Evolutionary conservation across 2,797 vertebrate species (phyloP).

Genomic region (Cyprinodon diabolis): DNA sequence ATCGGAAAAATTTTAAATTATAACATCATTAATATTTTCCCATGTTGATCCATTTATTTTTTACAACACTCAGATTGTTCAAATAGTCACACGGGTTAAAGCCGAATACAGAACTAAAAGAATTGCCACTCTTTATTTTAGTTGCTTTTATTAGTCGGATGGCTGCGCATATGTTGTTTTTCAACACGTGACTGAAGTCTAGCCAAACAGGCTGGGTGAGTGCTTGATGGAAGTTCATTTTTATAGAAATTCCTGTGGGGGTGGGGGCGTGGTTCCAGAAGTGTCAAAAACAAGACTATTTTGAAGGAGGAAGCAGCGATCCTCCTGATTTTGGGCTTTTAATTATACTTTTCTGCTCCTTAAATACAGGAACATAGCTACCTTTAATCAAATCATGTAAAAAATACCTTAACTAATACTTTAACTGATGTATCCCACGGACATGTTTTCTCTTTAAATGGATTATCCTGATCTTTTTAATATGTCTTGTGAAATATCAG

Average conservation of each 20-base stretch:
- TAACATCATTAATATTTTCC: too few species aligned
- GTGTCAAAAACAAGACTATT: neutral
- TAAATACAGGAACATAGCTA: constrained; percentile 39
- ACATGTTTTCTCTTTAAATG: neutral
- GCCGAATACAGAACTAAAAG: constrained; percentile 17
- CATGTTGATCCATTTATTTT: neutral
- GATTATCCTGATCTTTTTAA: neutral
- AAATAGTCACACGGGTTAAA: constrained; percentile 12
- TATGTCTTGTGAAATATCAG: neutral
- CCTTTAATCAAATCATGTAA: constrained; percentile 10
- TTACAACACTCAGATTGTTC: neutral
- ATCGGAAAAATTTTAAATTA: too few species aligned
- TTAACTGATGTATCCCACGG: neutral
- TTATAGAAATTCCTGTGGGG: neutral
- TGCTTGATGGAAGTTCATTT: neutral
- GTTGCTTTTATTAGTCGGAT: constrained; percentile 43
- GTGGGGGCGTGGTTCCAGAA: neutral
- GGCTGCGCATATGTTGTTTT: constrained; percentile 26
- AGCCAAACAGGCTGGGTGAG: constrained; percentile 5
- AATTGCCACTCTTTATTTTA: constrained; percentile 9
- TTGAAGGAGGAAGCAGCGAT: neutral
- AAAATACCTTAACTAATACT: constrained; percentile 7
- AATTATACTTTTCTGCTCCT: constrained; percentile 21
- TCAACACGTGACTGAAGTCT: constrained; percentile 8
- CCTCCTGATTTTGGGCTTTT: constrained; percentile 1